Percentiles rank a stretch among this genome's conserved stretches.
Evolutionary conservation across 2,797 vertebrate species (phyloP).

Genomic region (Crocidura indochinensis): DNA sequence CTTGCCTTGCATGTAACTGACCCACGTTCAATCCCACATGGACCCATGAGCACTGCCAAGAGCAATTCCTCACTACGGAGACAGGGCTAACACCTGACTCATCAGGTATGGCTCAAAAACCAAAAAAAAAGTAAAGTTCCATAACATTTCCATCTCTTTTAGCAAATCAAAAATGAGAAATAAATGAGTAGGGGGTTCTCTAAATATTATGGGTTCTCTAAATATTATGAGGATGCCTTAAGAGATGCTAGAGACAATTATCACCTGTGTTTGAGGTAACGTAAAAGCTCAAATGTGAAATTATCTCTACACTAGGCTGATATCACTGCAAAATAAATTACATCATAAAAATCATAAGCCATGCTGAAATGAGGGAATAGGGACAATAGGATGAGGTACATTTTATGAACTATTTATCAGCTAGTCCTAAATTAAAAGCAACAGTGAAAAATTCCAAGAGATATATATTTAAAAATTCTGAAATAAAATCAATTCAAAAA

Average conservation of each 20-base stretch:
- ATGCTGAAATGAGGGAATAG: background rate
- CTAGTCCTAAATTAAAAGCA: slow-evolving; percentile 22
- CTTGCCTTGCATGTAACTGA: no score
- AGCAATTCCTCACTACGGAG: no score
- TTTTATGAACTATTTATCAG: background rate
- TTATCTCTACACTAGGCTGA: background rate
- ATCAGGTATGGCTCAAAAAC: no score
- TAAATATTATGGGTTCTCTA: background rate
- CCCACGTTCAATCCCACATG: no score
- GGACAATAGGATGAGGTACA: background rate
- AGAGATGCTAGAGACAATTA: background rate
- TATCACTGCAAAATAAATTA: background rate
- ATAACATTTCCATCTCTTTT: background rate
- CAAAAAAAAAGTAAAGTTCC: no score
- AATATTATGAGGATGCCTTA: background rate
- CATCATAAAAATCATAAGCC: background rate
- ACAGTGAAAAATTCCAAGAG: background rate
- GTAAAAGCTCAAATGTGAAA: no score
- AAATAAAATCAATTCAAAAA: slow-evolving; percentile 10
- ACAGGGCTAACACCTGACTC: no score
- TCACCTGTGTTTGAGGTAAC: background rate
- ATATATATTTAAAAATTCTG: slow-evolving; percentile 11
- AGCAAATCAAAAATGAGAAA: background rate
- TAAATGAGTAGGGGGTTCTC: background rate
- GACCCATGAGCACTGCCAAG: no score